Evolutionary conservation across 2,113 vertebrate genomes (phyloP), one percentile per base, ranked within the genome.

Genomic region (Rynchops niger): DNA sequence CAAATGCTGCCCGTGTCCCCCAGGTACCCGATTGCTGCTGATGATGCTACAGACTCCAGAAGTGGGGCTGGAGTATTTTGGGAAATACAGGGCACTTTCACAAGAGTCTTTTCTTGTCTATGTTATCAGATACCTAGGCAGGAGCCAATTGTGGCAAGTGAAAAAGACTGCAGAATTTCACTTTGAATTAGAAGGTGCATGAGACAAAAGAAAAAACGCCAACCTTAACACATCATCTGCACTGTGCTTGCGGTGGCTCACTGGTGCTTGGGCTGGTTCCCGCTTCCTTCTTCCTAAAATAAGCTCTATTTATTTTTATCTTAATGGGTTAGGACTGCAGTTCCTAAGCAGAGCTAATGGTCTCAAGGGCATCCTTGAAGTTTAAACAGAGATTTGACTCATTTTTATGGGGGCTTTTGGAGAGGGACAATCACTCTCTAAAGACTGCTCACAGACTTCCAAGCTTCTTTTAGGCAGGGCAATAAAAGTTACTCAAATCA

Each of bases 241-340:
- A 49, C 34, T 26, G 58, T 26, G 59, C 63, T 88, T 45, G 69
- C 4, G 0, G 61, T 61, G 69, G 52, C 73, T 94, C 66, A 11
- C 40, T 89, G 69, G 18, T 95, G 86, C 71, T 89, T 90, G 71
- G 72, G 89, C 73, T 90, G 66, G 47, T 50, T 95, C 84, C 82
- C 58, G 34, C 78, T 95, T 93, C 74, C 8, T 1, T 90, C 81
- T 85, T 92, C 74, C 91, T 89, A 90, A 95, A 95, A 95, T 93
- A 95, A 93, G 36, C 79, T 86, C 67, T 83, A 95, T 92, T 96
- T 95, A 90, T 97, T 97, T 96, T 97, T 96, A 91, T 96, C 95
- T 96, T 95, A 91, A 90, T 90, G 89, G 89, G 74, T 86, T 81
- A 88, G 82, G 77, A 47, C 63, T 77, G 74, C 67, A 88, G 91